phyloP scores from a whole-genome alignment of 2,113 vertebrate species.

The Hiodon tergisus region DNA sequence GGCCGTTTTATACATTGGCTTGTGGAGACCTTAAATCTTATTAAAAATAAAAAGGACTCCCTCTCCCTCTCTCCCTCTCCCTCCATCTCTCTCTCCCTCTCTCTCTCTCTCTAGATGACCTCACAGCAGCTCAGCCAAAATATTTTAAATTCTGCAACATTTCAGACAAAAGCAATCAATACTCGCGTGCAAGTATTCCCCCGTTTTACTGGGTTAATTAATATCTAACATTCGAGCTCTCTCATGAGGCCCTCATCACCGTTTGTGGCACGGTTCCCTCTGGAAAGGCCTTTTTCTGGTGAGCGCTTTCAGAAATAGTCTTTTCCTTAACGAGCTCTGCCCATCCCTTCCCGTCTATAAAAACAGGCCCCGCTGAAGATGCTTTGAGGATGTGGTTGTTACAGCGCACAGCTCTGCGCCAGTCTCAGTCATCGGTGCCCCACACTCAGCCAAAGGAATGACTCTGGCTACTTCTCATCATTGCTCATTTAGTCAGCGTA shows the following conservation, averaged over 20 bases:
- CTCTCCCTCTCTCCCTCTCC: no score
- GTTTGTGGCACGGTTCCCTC: conserved; percentile 6
- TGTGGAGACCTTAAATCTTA: no score
- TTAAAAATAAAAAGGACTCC: no score
- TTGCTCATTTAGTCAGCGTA: conserved; percentile 58
- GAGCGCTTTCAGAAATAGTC: conserved; percentile 53
- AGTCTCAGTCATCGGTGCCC: conserved; percentile 71
- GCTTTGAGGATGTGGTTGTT: conserved; percentile 73
- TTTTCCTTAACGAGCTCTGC: conserved; percentile 52
- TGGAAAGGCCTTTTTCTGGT: background rate
- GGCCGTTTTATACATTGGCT: background rate
- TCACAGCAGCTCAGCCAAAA: no score
- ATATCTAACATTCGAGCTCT: background rate
- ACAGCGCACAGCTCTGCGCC: conserved; percentile 57
- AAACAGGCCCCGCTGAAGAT: conserved; percentile 68
- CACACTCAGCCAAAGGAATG: conserved; percentile 65
- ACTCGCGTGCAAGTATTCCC: no score
- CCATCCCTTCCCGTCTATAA: conserved; percentile 71
- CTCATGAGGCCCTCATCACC: background rate
- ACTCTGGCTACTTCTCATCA: conserved; percentile 63
- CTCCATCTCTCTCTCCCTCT: no score
- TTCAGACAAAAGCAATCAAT: no score
- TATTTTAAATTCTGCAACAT: no score
- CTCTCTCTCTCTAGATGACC: no score
- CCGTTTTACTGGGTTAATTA: no score